Base-by-base conservation (phyloP, 2,113 vertebrate genomes). In the Prunella fulvescens region DNA sequence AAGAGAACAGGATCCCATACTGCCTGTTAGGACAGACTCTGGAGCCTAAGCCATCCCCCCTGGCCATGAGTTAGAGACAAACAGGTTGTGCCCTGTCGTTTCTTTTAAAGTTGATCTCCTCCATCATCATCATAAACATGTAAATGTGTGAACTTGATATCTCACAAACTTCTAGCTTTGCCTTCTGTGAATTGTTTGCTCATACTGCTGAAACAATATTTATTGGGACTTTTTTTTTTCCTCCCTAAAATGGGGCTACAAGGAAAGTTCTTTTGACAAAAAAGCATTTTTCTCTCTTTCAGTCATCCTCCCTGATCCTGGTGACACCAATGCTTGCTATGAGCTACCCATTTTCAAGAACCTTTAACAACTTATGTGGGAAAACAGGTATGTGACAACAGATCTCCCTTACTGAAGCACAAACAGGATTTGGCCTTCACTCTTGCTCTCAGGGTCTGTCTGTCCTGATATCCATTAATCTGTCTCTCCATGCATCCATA, bases 321-420 rank as follows among this genome's bases (percentile, higher is more conserved):
- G 97, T 98, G 9, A 95, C 97, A 23, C 98, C 98, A 10, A 97
- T 97, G 93, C 96, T 98, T 92, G 97, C 98, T 39, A 98, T 98
- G 98, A 98, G 95, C 66, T 98, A 97, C 44, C 98, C 98, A 10
- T 97, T 98, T 93, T 97, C 98, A 86, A 97, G 92, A 96, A 97
- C 97, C 58, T 97, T 98, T 83, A 98, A 98, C 91, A 98, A 98
- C 72, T 93, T 98, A 64, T 97, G 98, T 90, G 98, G 98, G 48
- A 98, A 98, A 97, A 96, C 97, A 98, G 98, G 98, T 98, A 97
- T 4, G 97, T 97, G 71, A 74, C 44, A 29, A 50, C 3, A 40
- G 51, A 40, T 47, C 7, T 72, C 8, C 57, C 15, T 29, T 78
- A 19, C 18, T 35, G 29, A 90, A 89, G 15, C 19, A 67, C 20